Evolutionary conservation across 1,140 invertebrate genomes (phyloP), one percentile per base, ranked within the genome.

Genomic region (Macrostomum lignano): DNA sequence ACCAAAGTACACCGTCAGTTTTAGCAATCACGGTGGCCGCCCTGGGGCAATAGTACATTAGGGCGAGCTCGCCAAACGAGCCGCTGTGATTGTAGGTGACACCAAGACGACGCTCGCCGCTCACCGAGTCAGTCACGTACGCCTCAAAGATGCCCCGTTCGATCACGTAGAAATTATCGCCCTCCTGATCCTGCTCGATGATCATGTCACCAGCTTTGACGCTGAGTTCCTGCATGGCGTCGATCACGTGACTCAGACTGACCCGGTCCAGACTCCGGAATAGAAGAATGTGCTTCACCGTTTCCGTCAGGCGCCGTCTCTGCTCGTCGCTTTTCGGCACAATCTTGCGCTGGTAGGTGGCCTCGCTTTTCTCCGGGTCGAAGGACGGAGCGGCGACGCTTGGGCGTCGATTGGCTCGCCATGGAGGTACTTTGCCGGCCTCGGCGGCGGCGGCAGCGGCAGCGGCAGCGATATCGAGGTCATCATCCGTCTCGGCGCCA

Each of bases 311-410:
- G 32, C 77, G 66, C 40, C 72, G 63, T 36, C 82, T 65, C 52
- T 93, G 82, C 38, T 73, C 73, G 55, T 91, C 82, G 48, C 76
- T 78, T 64, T 93, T 93, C 25, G 81, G 79, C n/a, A n/a, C n/a
- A n/a, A 36, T 11, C 6, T 7, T n/a, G 11, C 19, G 11, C 11
- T 21, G 7, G 14, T 22, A 20, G 31, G 13, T 14, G 15, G 17
- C 7, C 14, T 7, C 7, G 14, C 17, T 13, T n/a, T n/a, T n/a
- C n/a, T n/a, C n/a, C n/a, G n/a, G n/a, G n/a, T n/a, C n/a, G n/a
- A n/a, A n/a, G n/a, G 32, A 35, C 11, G 15, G 14, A 4, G 15
- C 14, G 11, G 31, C 30, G 14, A 17, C 26, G n/a, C n/a, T n/a
- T n/a, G n/a, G n/a, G n/a, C n/a, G n/a, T n/a, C n/a, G n/a, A n/a